phyloP scores from a whole-genome alignment of 2,797 vertebrate genomes.

The Lates japonicus region DNA sequence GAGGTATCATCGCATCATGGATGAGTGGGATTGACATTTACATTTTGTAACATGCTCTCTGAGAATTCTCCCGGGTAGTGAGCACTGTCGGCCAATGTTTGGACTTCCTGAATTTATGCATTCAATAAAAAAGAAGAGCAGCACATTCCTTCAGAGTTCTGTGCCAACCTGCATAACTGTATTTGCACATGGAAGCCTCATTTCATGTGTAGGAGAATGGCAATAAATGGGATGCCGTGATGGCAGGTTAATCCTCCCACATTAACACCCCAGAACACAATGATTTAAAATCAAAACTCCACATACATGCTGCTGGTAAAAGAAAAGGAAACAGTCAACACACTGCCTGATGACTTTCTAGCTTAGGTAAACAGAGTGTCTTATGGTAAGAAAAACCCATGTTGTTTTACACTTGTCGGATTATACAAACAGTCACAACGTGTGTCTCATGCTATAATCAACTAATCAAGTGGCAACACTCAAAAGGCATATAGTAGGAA shows the following conservation, averaged over 20 bases:
- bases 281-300: slow-evolving; percentile 69
- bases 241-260: slow-evolving; percentile 71
- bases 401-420: slow-evolving; percentile 58
- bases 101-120: slow-evolving; percentile 78
- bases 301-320: slow-evolving; percentile 43
- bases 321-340: slow-evolving; percentile 54
- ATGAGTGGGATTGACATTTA: slow-evolving; percentile 64
- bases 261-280: slow-evolving; percentile 65
- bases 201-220: slow-evolving; percentile 58
- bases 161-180: slow-evolving; percentile 74
- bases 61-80: slow-evolving; percentile 43
- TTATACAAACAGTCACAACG: slow-evolving; percentile 59
- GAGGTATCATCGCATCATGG: slow-evolving; percentile 68
- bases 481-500: slow-evolving; percentile 37
- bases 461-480: slow-evolving; percentile 56
- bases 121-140: slow-evolving; percentile 73
- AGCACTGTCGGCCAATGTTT: slow-evolving; percentile 71
- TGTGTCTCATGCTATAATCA: slow-evolving; percentile 56
- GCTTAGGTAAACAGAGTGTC: slow-evolving; percentile 56
- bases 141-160: slow-evolving; percentile 72
- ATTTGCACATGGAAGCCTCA: slow-evolving; percentile 63
- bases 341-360: slow-evolving; percentile 41
- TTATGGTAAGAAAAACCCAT: slow-evolving; percentile 33
- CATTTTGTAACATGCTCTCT: slow-evolving; percentile 42
- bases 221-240: slow-evolving; percentile 52